phyloP scores from a whole-genome alignment of 2,888 invertebrate species.

The Podotricha telesiphe region DNA sequence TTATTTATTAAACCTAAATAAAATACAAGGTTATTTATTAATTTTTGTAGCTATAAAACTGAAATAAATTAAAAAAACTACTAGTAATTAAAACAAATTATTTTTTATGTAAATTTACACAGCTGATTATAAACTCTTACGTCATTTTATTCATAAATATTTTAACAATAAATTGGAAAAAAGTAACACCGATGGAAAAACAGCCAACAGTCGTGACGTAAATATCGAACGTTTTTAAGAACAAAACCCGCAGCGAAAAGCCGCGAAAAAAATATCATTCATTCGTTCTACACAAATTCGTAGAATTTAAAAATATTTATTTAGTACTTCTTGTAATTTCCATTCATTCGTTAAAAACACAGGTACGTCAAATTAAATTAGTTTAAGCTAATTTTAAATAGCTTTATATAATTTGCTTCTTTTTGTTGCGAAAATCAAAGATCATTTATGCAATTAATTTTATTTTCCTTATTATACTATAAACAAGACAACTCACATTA shows the following conservation, averaged over 20 bases:
- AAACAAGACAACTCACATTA: too few relatives aligned
- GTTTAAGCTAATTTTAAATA: too few relatives aligned
- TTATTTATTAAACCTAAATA: background rate
- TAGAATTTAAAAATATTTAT: too few relatives aligned
- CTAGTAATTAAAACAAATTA: background rate
- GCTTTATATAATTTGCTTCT: too few relatives aligned
- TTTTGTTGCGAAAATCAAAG: too few relatives aligned
- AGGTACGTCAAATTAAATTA: too few relatives aligned
- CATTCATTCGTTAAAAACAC: too few relatives aligned
- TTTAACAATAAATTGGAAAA: slow-evolving; percentile 37
- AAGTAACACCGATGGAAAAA: slow-evolving; percentile 37
- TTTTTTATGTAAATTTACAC: slow-evolving; percentile 34
- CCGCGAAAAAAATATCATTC: slow-evolving; percentile 36
- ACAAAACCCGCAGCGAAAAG: slow-evolving; percentile 26
- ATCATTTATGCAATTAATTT: too few relatives aligned
- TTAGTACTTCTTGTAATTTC: too few relatives aligned
- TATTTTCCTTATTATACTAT: too few relatives aligned
- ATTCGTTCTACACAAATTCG: background rate
- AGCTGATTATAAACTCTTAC: slow-evolving; percentile 34
- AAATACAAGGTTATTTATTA: background rate
- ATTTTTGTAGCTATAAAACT: background rate
- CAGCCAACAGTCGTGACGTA: slow-evolving; percentile 41
- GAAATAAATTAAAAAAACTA: background rate
- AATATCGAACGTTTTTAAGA: slow-evolving; percentile 27
- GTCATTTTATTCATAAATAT: slow-evolving; percentile 41